Evolutionary conservation across 2,888 invertebrate genomes (phyloP), one percentile per base, ranked within the genome.

Genomic region (Sarcophaga caerulescens): DNA sequence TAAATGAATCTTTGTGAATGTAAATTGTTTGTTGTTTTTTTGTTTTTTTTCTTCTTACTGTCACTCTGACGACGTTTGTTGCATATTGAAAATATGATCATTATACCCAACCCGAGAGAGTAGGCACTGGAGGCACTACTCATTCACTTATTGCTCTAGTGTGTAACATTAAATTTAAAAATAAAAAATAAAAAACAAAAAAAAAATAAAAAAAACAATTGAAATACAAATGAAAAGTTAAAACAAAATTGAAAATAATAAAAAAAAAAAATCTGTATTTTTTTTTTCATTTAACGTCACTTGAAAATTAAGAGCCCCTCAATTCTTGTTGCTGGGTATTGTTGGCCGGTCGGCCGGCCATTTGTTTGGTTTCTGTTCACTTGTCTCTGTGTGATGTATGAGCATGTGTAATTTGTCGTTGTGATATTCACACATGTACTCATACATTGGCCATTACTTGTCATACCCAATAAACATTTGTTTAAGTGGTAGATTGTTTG

Each of bases 381-480:
- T 86, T 86, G 86, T 66, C 81, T 77, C 78, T 65, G 78, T 65
- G 78, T 86, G 84, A 86, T 86, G 84, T 86, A 86, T 86, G 84
- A 84, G 74, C 86, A 84, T 81, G 70, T 86, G 77, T 81, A 69
- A 80, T 69, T 59, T 76, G 80, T 69, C 59, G 71, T 60, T 81
- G 81, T 65, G 62, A 85, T 79, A 75, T 70, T 84, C 65, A 65
- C 57, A 79, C 75, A 23, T n/a, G 45, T 63, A 74, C 45, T 4
- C 12, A 52, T 63, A 70, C 76, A 60, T 5, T 19, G 10, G 19
- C 60, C 17, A 21, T 60, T 21, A 59, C 77, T 35, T 21, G 60
- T 35, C 65, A 25, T 82, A 71, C 84, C 84, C 79, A 84, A 35
- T 19, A 21, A 84, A 84, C 65, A 79, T 74, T 59, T 75, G 47